Base-by-base conservation (phyloP, 2,888 invertebrate species). In the Drosophila antonietae region DNA sequence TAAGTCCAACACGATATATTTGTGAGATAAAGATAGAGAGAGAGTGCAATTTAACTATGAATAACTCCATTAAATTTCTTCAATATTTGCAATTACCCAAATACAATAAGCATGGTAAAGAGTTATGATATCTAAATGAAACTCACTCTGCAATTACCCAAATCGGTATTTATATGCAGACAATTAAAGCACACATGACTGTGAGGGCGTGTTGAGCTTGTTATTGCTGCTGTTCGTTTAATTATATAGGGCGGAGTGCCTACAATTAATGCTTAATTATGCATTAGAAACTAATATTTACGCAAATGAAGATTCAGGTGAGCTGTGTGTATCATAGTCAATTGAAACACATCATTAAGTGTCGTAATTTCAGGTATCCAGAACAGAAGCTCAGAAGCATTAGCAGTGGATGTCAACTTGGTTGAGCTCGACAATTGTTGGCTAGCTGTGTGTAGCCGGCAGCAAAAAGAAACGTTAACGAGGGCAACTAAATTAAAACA, bases 401-500 rank as follows among this genome's bases (percentile, higher is more conserved):
- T 39, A 15, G 23, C 14, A n/a, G n/a, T 55, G n/a, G 28, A 39
- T 37, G 37, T 53, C 23, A 28, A 28, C 10, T n/a, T 39, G 37
- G 37, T 18, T 12, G 20, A 23, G 23, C 23, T 55, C 23, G 41
- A 14, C 28, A 10, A 28, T 51, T 39, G 20, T 15, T 49, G 52
- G 33, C n/a, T 57, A 51, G 51, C 33, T 20, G 28, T 14, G 28
- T 23, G 55, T 63, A 46, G 70, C 84, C 78, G 46, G 65, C 65
- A 70, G 75, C 68, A 41, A 63, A 59, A 73, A 56, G 75, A 75
- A 71, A 80, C 64, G 59, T 73, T 75, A 68, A 76, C 60, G 75
- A 58, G 53, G 59, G 55, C 52, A 83, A 86, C 80, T 75, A 71
- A 83, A 80, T 88, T 73, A 83, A 83, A 83, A 88, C 56, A 70